Conservation (phyloP, 2,797 vertebrate species). For the Molossus molossus region DNA sequence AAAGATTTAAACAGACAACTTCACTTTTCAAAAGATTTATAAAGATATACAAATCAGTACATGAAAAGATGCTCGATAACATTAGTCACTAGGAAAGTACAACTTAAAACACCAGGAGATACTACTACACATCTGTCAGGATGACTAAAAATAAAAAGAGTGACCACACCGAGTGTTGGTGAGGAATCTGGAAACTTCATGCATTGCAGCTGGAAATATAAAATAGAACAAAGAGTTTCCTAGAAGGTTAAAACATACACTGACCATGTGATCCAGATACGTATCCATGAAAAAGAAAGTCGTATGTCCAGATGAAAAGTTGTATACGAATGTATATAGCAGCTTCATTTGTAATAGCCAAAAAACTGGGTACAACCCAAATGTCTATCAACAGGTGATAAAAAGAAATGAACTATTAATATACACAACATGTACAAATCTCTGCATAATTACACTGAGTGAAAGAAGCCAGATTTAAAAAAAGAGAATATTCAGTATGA, state of each 20-base stretch:
- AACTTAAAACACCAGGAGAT: conserved; percentile 3
- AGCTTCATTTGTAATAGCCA: not conserved
- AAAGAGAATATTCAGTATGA: not conserved
- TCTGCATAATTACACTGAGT: not conserved
- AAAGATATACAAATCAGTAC: conserved; percentile 3
- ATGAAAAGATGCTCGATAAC: not conserved
- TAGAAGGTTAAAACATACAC: not conserved
- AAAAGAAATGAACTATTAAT: not conserved
- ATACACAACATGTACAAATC: not conserved
- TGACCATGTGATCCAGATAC: not conserved
- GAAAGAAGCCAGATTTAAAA: not conserved
- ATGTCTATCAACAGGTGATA: not conserved
- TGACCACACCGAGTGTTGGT: not conserved
- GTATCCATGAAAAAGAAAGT: conserved; percentile 6
- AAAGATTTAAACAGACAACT: conserved; percentile 18
- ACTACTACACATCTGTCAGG: not conserved
- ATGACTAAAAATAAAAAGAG: conserved; percentile 16
- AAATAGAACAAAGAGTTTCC: not conserved
- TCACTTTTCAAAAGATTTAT: not conserved
- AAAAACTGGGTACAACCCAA: not conserved
- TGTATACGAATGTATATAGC: not conserved
- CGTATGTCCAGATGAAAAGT: not conserved
- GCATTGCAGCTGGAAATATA: not conserved
- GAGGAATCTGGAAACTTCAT: not conserved
- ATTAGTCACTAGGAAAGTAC: not conserved